Conservation (phyloP, 2,888 invertebrate species). For the Anodontia alba region DNA sequence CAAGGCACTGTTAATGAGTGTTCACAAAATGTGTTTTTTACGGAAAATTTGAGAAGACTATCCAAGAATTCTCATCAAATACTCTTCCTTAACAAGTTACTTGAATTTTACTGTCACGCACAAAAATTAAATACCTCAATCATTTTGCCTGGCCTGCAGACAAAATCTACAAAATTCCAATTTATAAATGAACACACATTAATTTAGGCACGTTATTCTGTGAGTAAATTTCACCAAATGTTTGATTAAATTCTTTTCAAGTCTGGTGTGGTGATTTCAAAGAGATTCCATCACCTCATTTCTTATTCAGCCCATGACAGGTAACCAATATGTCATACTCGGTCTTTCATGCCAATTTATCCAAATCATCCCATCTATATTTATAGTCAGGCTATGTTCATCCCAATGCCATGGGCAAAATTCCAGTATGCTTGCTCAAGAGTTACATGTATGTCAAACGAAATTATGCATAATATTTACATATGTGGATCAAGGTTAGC, state of each 20-base stretch:
- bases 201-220: no score
- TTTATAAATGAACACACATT: background rate
- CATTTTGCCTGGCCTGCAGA: background rate
- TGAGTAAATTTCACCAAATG: no score
- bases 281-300: background rate
- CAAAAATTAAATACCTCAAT: background rate
- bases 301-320: background rate
- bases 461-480: background rate
- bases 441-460: constrained; percentile 10
- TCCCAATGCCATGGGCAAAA: constrained; percentile 2
- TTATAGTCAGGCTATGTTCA: background rate
- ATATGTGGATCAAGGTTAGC: no score
- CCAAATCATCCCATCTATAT: constrained; percentile 17
- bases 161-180: background rate
- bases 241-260: background rate
- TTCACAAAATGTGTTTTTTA: no score
- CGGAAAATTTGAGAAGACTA: no score
- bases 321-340: constrained; percentile 12
- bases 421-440: constrained; percentile 15
- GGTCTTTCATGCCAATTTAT: constrained; percentile 18
- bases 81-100: no score
- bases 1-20: no score
- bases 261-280: constrained; percentile 5
- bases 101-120: no score
- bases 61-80: no score